Evolutionary conservation across 1,140 invertebrate species (phyloP), one percentile per base, ranked within the genome.

Genomic region (Bombyx mori): DNA sequence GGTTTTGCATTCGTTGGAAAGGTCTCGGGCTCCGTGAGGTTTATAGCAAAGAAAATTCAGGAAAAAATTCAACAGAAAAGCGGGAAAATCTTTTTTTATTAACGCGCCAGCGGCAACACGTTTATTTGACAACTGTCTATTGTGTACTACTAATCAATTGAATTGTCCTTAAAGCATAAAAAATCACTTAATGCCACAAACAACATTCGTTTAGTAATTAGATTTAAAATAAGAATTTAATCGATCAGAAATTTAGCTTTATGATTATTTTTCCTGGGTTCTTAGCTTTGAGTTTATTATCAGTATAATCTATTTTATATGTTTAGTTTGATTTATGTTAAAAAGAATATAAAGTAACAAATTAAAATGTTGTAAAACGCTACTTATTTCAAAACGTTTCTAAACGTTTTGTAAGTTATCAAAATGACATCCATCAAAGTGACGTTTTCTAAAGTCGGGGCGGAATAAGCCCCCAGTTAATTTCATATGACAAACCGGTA

Each of bases 91-190:
- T 8, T 52, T 58, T 58, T 58, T 53, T 44, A 58, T 51, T 52
- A 52, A 58, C 57, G 57, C 57, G 50, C 57, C 51, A 52, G 43
- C 55, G 49, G 4, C 50, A 48, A 50, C 61, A 61, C 57, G 12
- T 18, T 18, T 18, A 61, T 61, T 65, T 65, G 63, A 59, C 59
- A 61, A 57, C 54, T 66, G 60, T 55, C 62, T 48, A 59, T 62
- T 66, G 63, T 66, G 46, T 60, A 60, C 60, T 62, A 60, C 60
- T 65, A 18, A 18, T 18, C 12, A 18, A 18, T 18, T 18, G 12
- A 18, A 18, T 18, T 18, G 12, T 18, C 12, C 12, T 18, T 18
- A 18, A 18, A 18, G 12, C 12, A 18, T 18, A 18, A 18, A 18
- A 18, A 18, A 18, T 18, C 12, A 18, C 12, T 18, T 18, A 18